Conservation (phyloP, 1,140 invertebrate species). For the Spodoptera frugiperda region DNA sequence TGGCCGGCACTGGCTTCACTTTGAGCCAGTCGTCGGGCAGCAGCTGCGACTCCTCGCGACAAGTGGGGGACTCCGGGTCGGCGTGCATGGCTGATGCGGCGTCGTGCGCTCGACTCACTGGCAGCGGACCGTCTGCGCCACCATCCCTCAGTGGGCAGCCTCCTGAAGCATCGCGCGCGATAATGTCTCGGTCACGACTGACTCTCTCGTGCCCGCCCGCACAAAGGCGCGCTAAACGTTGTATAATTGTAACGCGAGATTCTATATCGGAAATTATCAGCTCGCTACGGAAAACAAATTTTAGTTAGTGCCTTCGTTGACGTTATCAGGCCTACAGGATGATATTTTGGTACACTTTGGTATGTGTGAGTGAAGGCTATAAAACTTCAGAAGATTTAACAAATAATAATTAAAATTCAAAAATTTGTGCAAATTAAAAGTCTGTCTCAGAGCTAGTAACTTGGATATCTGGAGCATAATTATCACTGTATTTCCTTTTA, state of each 20-base stretch:
- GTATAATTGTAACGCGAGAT: constrained; percentile 83
- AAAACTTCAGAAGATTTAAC: not conserved
- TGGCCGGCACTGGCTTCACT: constrained; percentile 76
- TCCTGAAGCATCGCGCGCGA: constrained; percentile 82
- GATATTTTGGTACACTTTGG: constrained; percentile 41
- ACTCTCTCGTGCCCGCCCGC: constrained; percentile 66
- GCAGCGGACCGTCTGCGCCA: constrained; percentile 71
- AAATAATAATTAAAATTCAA: not conserved
- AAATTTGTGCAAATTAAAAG: not conserved
- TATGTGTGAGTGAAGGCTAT: constrained; percentile 9
- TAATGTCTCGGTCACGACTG: constrained; percentile 84
- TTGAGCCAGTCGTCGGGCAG: constrained; percentile 83
- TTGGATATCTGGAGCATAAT: constrained; percentile 11
- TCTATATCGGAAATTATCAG: constrained; percentile 83
- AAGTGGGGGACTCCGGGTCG: constrained; percentile 82
- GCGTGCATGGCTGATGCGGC: constrained; percentile 68
- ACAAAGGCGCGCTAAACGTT: constrained; percentile 77
- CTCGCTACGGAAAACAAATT: constrained; percentile 75
- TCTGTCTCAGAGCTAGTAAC: not conserved
- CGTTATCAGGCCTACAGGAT: constrained; percentile 59
- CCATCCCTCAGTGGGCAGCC: constrained; percentile 72
- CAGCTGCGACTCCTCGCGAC: constrained; percentile 81
- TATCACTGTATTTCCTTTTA: constrained; percentile 34
- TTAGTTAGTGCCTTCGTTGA: constrained; percentile 72
- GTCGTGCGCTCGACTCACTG: constrained; percentile 77